Base-by-base conservation (phyloP, 1,140 invertebrate species). In the Cydia strobilella region DNA sequence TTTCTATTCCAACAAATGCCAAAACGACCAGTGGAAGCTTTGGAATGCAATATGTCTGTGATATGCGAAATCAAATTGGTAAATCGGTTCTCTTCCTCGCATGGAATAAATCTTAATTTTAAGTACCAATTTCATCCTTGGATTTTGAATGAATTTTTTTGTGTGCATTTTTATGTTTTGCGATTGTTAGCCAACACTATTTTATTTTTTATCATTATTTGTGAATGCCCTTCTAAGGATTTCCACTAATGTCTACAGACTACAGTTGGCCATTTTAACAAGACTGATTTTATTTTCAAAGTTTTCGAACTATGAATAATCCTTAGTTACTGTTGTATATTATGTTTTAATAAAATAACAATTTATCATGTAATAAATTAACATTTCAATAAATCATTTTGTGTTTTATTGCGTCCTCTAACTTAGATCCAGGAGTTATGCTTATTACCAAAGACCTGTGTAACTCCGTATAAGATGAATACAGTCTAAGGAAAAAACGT, bases 261-360 rank as follows among this genome's bases (percentile, higher is more conserved):
- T 86, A 84, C 83, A 87, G 84, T 88, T 90, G 90, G 90, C 88
- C 87, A 89, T 90, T 90, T 87, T 92, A 92, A 92, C 90, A 92
- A 92, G 90, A 92, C 90, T 92, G 90, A 92, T 91, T 91, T 89
- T 83, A 85, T 86, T 92, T 90, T 90, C 85, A 87, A 86, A 84
- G 81, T 84, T 89, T 87, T 88, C 82, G 83, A 84, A 88, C 84
- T 89, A 85, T 86, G 83, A 90, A 82, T 86, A 83, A 83, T 85
- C 86, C 84, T 92, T 87, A 90, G 84, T 88, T 86, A 89, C 83
- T 90, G 83, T 89, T 89, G 80, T 89, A 85, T 86, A 87, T 90
- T 87, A 85, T 89, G 63, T 92, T 90, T 87, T 87, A 86, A 81
- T 82, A 82, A 87, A 83, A 89, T 90, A 87, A 90, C 86, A 86